Percentiles rank a stretch among this genome's conserved stretches.
Evolutionary conservation across 1,140 invertebrate species (phyloP).

Genomic region (Bicyclus anynana): DNA sequence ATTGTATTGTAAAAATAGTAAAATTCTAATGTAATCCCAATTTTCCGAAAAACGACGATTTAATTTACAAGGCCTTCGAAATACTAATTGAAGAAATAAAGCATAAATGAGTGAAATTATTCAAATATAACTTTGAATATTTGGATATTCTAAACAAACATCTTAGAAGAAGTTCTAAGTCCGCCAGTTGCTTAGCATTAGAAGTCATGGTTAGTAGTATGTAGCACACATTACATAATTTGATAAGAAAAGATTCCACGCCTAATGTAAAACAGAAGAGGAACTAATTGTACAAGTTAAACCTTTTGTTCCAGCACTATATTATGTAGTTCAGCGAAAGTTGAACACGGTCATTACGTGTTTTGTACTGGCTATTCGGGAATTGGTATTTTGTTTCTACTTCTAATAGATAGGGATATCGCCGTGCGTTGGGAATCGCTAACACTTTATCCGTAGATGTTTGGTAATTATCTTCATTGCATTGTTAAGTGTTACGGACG

Average conservation of each 20-base stretch:
- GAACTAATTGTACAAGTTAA: constrained; percentile 41
- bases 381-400: constrained; percentile 28
- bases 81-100: no score
- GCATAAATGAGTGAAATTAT: no score
- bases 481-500: background rate
- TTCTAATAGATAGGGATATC: constrained; percentile 24
- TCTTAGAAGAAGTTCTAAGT: no score
- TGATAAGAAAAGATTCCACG: background rate
- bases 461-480: background rate
- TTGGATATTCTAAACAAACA: no score
- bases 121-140: no score
- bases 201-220: no score
- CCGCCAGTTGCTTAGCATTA: no score
- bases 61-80: no score
- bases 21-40: no score
- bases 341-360: constrained; percentile 29
- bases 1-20: no score
- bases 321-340: constrained; percentile 31
- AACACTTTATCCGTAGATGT: constrained; percentile 11
- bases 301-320: constrained; percentile 41
- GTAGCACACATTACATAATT: no score
- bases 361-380: constrained; percentile 32
- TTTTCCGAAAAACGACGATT: no score
- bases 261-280: constrained; percentile 41
- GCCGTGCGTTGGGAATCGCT: constrained; percentile 9